Conservation (phyloP, 2,113 vertebrate species). For the Pitta sordida region DNA sequence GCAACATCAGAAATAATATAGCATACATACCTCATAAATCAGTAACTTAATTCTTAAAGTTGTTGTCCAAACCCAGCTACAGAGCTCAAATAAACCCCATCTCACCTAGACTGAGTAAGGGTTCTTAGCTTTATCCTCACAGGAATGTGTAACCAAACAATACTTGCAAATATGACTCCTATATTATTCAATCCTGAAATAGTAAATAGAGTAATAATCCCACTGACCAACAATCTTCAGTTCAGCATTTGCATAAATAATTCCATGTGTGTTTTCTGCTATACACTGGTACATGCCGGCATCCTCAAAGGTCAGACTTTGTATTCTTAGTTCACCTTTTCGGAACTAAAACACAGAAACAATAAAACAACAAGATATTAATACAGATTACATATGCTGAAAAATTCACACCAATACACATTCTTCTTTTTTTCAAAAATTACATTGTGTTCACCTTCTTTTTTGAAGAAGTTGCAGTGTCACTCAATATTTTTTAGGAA, state of each 20-base stretch:
- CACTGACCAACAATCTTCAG: constrained; percentile 91
- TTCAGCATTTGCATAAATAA: constrained; percentile 91
- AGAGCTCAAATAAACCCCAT: background rate
- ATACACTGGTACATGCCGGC: constrained; percentile 97
- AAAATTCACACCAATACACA: background rate
- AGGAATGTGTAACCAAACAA: background rate
- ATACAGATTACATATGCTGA: background rate
- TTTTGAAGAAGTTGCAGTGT: background rate
- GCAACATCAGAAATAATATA: background rate
- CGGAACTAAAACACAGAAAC: constrained; percentile 73
- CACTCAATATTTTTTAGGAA: background rate
- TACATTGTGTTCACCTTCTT: background rate
- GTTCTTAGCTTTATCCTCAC: background rate
- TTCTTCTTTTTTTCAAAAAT: background rate
- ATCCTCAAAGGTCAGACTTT: constrained; percentile 80
- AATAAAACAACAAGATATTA: background rate
- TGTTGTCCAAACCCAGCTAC: background rate
- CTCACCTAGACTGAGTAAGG: background rate
- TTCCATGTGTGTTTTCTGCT: constrained; percentile 87
- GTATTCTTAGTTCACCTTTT: constrained; percentile 82
- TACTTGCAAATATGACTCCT: background rate
- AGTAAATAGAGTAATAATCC: background rate
- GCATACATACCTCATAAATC: background rate
- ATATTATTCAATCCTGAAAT: background rate
- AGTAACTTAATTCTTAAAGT: background rate